Evolutionary conservation across 2,797 vertebrate genomes (phyloP), one percentile per base, ranked within the genome.

Genomic region (Crenuchus spilurus): DNA sequence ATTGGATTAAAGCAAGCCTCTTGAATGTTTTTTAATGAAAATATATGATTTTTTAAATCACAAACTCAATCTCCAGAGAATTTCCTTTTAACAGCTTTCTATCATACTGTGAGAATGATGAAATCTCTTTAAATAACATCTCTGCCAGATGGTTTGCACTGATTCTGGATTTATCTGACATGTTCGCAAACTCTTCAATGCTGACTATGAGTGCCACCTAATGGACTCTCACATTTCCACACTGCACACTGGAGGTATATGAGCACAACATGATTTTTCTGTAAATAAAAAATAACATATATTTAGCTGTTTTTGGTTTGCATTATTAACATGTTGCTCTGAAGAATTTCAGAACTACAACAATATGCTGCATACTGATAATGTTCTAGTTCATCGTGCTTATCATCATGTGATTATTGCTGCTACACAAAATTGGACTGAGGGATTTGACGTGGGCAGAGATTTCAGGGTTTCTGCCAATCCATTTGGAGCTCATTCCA

Each of bases 161-260:
- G 1, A 67, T 41, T 51, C 22, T 31, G 16, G 24, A 39, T 39
- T 61, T 30, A 16, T 57, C 16, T 63, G 26, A 44, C 30, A 46
- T 22, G 39, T 30, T 64, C 14, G 51, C 5, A 31, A 4, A 35
- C 37, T 31, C 7, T 67, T 39, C 35, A 75, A 20, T 13, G 18
- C 54, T 44, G 60, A 3, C 26, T 35, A 75, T 35, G 65, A 52
- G 57, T 4, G 35, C 65, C 73, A 61, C 26, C 73, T 69, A 75
- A 66, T 69, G 73, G 64, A 20, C 26, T 5, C 1, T 26, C 35
- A 26, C 14, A 31, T 46, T 64, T 44, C 28, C 48, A 22, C 44
- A 41, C 48, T 58, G 35, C 8, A 57, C 24, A 26, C 4, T n/a
- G 16, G n/a, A 57, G 13, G 44, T 42, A 30, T 9, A n/a, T n/a